Evolutionary conservation across 1,140 invertebrate species (phyloP).

Genomic region (Mylabris phalerata): DNA sequence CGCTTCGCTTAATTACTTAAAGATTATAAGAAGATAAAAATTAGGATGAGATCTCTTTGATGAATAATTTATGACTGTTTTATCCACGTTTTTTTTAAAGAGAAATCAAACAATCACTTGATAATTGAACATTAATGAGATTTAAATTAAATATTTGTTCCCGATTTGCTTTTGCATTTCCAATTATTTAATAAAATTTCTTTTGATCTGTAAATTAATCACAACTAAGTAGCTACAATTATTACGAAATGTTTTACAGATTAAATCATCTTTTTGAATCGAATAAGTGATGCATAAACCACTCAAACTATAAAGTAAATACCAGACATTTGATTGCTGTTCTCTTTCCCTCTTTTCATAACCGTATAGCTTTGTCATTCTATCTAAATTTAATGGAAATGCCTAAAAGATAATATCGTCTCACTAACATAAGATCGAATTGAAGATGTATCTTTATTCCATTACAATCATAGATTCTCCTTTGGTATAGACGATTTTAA

Average conservation of each 20-base stretch:
- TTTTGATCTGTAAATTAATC: too few species aligned
- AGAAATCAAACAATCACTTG: too few species aligned
- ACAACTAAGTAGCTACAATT: too few species aligned
- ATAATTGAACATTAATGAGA: too few species aligned
- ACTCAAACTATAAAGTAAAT: conserved; percentile 11
- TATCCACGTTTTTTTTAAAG: background rate
- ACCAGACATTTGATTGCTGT: conserved; percentile 13
- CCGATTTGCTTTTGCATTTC: too few species aligned
- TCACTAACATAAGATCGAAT: background rate
- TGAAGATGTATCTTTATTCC: conserved; percentile 27
- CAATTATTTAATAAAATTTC: too few species aligned
- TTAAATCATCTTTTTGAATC: conserved; percentile 13
- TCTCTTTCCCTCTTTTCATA: conserved; percentile 10
- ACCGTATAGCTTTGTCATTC: too few species aligned
- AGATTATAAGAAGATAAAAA: conserved; percentile 5
- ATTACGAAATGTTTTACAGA: conserved; percentile 5
- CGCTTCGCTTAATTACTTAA: conserved; percentile 10
- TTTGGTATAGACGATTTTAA: background rate
- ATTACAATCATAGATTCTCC: conserved; percentile 25
- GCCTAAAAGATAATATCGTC: conserved; percentile 9
- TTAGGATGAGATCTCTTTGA: conserved; percentile 14
- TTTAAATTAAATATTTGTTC: too few species aligned
- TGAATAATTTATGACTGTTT: conserved; percentile 15
- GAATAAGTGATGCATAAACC: conserved; percentile 9
- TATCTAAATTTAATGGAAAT: conserved; percentile 8